Evolutionary conservation across 2,797 vertebrate species (phyloP), one percentile per base, ranked within the genome.

Genomic region (Lepilemur ruficaudatus): DNA sequence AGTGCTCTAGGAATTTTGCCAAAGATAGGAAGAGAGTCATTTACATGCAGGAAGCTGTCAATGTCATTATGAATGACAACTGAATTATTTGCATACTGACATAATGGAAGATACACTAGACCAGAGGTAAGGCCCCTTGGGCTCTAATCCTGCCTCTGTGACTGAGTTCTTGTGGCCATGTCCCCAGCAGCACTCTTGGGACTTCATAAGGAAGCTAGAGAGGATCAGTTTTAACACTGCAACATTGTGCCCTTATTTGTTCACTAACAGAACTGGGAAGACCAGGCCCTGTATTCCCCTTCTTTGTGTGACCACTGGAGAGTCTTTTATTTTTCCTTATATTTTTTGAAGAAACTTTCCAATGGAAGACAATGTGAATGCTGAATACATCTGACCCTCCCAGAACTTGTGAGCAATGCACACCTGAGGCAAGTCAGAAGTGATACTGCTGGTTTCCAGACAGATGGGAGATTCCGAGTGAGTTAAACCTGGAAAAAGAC

Each of bases 341-440:
- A 11, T 11, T 72, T 91, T 59, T 78, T 90, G 10, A 91, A 69
- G n/a, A 90, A 32, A 78, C 46, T 35, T 92, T 91, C 57, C 69
- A 9, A 57, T n/a, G 50, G 50, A 86, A 95, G 38, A 86, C 46
- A 65, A 65, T 14, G 18, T 55, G 38, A 48, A 89, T 61, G 20
- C 5, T 55, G 35, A 87, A 59, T 20, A 57, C 12, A 87, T 43
- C 48, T 52, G 57, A 52, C 57, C 22, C 25, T 76, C 52, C 55
- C 23, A 52, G 35, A 82, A 86, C 79, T 79, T 86, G 52, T 4
- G 55, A 79, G 35, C 10, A 88, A 73, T 17, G 61, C 94, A 79
- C 20, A 98, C 97, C 97, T 97, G 90, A 87, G 86, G 59, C 78
- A 76, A 55, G 7, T 79, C 92, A 70, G 93, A 91, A 80, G 41